These are phyloP conservation scores for Ancistrus triradiatus DNA, from an alignment of 2,113 vertebrate species.

Conservation along the genomic window DNA sequence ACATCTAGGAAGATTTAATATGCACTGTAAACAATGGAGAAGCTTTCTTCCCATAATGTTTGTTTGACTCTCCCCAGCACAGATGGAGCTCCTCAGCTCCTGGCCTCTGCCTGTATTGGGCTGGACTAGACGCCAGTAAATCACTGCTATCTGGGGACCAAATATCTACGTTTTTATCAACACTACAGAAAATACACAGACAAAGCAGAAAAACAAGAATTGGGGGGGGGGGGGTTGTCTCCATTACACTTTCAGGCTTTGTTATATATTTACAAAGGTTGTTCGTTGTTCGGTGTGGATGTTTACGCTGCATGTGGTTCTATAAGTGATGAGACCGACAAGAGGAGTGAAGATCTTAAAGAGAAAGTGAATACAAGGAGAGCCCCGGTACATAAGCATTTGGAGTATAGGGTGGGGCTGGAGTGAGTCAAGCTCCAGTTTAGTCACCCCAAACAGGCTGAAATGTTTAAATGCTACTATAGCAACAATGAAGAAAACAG, in stretches of 20 bases:
- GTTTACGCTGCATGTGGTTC: not conserved
- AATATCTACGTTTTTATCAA: constrained; percentile 18
- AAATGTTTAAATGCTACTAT: constrained; percentile 68
- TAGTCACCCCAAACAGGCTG: constrained; percentile 61
- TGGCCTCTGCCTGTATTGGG: constrained; percentile 9
- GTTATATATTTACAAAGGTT: too few species aligned
- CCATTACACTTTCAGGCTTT: too few species aligned
- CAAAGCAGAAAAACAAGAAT: not conserved
- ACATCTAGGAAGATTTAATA: constrained; percentile 25
- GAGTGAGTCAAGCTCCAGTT: constrained; percentile 63
- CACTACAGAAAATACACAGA: not conserved
- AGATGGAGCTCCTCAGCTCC: constrained; percentile 29
- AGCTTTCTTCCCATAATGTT: constrained; percentile 1
- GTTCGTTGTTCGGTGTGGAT: not conserved
- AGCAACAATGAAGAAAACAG: constrained; percentile 59
- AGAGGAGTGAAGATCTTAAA: not conserved
- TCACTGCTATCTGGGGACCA: constrained; percentile 31
- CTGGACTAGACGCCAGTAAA: constrained; percentile 18
- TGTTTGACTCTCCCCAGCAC: constrained; percentile 39
- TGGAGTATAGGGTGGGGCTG: constrained; percentile 55
- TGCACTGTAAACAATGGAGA: constrained; percentile 19
- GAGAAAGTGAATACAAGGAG: constrained; percentile 11
- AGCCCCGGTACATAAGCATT: constrained; percentile 17
- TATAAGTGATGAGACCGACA: constrained; percentile 3
- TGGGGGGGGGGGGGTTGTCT: not conserved